Base-by-base conservation (phyloP, 2,113 vertebrate species). In the Siphamia tubifer region DNA sequence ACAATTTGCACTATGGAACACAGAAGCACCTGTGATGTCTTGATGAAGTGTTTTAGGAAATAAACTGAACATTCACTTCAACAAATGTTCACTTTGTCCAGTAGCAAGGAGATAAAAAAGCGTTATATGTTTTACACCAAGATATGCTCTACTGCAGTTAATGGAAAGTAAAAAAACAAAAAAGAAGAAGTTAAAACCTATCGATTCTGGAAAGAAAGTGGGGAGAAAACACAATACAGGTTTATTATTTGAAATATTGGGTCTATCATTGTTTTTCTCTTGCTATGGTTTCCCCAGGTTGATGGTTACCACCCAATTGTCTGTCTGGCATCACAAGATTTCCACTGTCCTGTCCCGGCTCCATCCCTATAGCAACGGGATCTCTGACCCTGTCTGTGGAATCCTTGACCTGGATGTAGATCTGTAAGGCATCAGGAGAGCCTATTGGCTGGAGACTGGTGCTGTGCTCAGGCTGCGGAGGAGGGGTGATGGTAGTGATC, bases 361-460 rank as follows among this genome's bases (percentile, higher is more conserved):
- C 44, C 2, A 43, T 87, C 36, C 9, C 77, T 67, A 77, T 83
- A 61, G 72, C 68, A 81, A 87, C 60, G 8, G 39, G 57, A 58
- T 66, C 63, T 76, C 55, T 71, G 68, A 82, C 74, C 79, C 68
- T 1, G 11, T 73, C 70, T 62, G 66, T 24, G 40, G 62, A 71
- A 72, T 51, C 68, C 61, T 88, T 81, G 77, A 83, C 83, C 71
- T 84, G 80, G 79, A 83, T 79, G 71, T 72, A 72, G 83, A 81
- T 81, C 58, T 43, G 42, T 5, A 30, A 49, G 45, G 61, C 53
- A 62, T 36, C 58, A 7, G 45, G n/a, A 23, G 21, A 67, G 34
- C n/a, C 53, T 2, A 77, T 73, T 74, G 81, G 66, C 58, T 17
- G 28, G 55, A 21, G 6, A 43, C 49, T 45, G 48, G 20, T 48